phyloP scores from a whole-genome alignment of 2,113 vertebrate species.

The Hydrochoerus hydrochaeris region DNA sequence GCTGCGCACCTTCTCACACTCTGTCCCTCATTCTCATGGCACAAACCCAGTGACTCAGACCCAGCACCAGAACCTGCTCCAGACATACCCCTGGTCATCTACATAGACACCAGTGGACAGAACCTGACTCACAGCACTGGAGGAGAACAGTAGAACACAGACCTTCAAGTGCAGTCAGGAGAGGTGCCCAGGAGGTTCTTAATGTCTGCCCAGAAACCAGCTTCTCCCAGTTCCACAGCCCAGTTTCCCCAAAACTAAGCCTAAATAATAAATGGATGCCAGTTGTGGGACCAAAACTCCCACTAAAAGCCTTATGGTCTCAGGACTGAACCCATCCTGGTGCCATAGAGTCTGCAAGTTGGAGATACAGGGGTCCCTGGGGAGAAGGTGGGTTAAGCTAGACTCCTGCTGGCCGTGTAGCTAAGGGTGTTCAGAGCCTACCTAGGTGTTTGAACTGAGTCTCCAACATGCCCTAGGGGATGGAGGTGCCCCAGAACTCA shows the following conservation, averaged over 20 bases:
- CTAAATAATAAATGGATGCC: not conserved
- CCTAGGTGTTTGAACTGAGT: not conserved
- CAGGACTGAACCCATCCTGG: not conserved
- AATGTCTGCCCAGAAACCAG: not conserved
- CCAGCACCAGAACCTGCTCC: not conserved
- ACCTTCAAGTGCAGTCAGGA: not conserved
- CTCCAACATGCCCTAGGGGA: no score
- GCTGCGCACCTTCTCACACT: no score
- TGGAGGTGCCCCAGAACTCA: not conserved
- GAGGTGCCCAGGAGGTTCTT: not conserved
- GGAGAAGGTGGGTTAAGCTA: no score
- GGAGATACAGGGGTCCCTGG: not conserved
- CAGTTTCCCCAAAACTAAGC: not conserved
- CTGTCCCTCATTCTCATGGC: not conserved
- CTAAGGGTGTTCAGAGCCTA: not conserved
- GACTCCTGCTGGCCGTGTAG: not conserved
- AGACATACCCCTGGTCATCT: not conserved
- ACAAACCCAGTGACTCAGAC: not conserved
- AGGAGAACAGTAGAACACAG: no score
- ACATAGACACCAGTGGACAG: not conserved
- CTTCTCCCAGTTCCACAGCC: not conserved
- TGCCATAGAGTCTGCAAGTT: not conserved
- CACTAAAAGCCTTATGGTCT: not conserved
- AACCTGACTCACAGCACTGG: not conserved
- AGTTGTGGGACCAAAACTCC: not conserved